Evolutionary conservation across 2,888 invertebrate genomes (phyloP).

Genomic region (Brachyptera putata): DNA sequence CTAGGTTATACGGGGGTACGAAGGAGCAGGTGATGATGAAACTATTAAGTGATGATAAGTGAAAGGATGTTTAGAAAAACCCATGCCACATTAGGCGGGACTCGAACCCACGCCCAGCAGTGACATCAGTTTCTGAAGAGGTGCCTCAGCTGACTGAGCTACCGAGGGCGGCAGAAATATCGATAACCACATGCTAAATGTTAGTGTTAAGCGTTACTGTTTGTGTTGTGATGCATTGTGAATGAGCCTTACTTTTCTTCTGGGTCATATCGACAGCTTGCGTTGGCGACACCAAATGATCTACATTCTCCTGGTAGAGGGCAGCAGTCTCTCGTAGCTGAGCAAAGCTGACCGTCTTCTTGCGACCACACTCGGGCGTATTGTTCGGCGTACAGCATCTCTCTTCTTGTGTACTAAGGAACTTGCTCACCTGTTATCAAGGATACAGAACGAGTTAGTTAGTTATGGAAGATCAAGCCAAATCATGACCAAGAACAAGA

Average conservation of each 20-base stretch:
- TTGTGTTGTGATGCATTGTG: no score
- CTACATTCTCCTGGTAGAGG: slow-evolving; percentile 43
- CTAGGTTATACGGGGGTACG: no score
- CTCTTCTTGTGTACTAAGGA: slow-evolving; percentile 45
- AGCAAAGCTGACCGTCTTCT: slow-evolving; percentile 75
- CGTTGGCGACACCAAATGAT: neutral
- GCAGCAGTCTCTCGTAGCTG: slow-evolving; percentile 58
- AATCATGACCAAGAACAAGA: neutral
- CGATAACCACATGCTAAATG: no score
- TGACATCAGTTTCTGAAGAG: no score
- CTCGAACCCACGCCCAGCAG: no score
- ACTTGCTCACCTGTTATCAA: slow-evolving; percentile 63
- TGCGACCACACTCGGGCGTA: slow-evolving; percentile 43
- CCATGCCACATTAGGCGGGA: no score
- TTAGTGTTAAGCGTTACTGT: no score
- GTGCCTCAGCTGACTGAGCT: no score
- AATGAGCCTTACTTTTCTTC: slow-evolving; percentile 29
- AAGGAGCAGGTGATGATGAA: no score
- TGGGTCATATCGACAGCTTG: slow-evolving; percentile 21
- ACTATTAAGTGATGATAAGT: no score
- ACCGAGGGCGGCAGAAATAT: no score
- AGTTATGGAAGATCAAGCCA: neutral
- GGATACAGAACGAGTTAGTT: neutral
- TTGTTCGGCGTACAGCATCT: slow-evolving; percentile 13
- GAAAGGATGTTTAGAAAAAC: no score